Evolutionary conservation across 2,888 invertebrate genomes (phyloP).

Genomic region (Cerastoderma edule): DNA sequence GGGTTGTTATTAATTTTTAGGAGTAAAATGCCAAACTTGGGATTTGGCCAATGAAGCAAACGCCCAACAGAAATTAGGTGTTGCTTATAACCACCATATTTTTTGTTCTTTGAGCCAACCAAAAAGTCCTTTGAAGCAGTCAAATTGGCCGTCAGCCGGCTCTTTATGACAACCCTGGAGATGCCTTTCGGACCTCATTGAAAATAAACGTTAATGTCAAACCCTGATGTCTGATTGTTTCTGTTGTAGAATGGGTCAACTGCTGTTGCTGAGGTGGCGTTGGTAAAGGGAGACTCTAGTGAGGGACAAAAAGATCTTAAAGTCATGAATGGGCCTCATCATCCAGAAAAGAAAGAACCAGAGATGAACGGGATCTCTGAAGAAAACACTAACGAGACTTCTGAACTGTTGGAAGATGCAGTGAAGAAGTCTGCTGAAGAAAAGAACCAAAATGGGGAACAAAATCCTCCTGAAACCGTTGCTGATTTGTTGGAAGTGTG

Average conservation of each 20-base stretch:
- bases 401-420: not conserved
- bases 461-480: no score
- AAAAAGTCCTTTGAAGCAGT: not conserved
- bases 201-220: not conserved
- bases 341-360: not conserved
- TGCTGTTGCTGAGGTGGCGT: conserved; percentile 11
- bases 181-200: no score
- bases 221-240: not conserved
- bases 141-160: not conserved
- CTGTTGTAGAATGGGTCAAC: conserved; percentile 6
- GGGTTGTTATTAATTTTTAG: no score
- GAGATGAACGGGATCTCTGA: not conserved
- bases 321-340: no score
- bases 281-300: not conserved
- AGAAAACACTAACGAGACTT: not conserved
- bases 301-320: not conserved
- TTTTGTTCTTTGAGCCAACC: not conserved
- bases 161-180: not conserved
- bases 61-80: no score
- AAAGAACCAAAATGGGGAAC: no score
- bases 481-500: no score
- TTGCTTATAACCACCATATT: not conserved
- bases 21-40: no score
- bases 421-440: not conserved
- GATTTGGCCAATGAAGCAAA: no score